Conservation (phyloP, 2,797 vertebrate species). For the Erpetoichthys calabaricus region DNA sequence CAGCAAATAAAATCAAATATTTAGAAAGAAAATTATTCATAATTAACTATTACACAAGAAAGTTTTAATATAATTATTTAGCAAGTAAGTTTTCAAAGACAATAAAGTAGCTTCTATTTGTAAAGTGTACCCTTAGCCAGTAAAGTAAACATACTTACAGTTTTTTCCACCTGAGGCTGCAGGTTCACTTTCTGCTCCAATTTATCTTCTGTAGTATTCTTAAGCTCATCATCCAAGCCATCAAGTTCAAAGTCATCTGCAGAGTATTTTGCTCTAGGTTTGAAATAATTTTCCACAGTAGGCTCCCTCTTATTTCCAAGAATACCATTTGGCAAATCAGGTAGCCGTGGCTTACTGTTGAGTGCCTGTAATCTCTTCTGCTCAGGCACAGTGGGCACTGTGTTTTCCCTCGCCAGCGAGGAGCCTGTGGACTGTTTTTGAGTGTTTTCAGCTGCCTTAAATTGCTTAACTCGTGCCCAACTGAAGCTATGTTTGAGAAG, state of each 20-base stretch:
- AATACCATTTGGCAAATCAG: constrained; percentile 54
- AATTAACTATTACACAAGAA: too few species aligned
- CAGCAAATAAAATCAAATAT: too few species aligned
- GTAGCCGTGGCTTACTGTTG: constrained; percentile 35
- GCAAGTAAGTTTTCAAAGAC: too few species aligned
- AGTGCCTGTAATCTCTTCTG: constrained; percentile 34
- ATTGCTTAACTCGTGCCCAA: constrained; percentile 89
- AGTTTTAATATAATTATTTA: too few species aligned
- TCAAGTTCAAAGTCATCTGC: constrained; percentile 59
- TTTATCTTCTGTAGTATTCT: constrained; percentile 4
- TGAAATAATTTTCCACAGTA: constrained; percentile 57
- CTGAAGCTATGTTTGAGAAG: constrained; percentile 68
- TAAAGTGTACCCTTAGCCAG: too few species aligned
- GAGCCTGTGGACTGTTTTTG: constrained; percentile 53
- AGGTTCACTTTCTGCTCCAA: not conserved
- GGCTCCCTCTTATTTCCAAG: constrained; percentile 39
- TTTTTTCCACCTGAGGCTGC: constrained; percentile 15
- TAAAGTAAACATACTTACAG: constrained; percentile 19
- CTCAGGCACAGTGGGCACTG: constrained; percentile 5
- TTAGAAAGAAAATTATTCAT: too few species aligned
- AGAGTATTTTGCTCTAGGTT: constrained; percentile 54
- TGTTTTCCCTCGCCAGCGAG: constrained; percentile 20
- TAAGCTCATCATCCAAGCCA: constrained; percentile 38
- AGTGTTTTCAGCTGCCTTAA: constrained; percentile 73
- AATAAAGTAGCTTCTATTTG: too few species aligned